Evolutionary conservation across 1,140 invertebrate species (phyloP).

Genomic region (Brachionus manjavacas): DNA sequence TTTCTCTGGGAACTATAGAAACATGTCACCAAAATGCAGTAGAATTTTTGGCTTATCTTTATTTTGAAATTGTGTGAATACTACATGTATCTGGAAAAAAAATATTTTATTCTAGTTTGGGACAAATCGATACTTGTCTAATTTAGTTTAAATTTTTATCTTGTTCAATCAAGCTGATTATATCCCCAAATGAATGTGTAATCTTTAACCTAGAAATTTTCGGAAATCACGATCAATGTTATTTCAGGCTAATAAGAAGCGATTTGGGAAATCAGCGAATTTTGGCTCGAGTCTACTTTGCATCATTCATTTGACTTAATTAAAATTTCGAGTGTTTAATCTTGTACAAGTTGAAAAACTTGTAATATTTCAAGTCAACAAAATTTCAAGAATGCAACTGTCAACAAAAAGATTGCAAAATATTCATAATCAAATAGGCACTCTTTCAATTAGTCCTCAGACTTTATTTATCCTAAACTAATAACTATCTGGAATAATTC

Average conservation of each 20-base stretch:
- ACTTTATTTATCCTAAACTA: not conserved
- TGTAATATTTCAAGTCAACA: slow-evolving; percentile 31
- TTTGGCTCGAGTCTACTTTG: not conserved
- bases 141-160: not conserved
- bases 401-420: slow-evolving; percentile 2
- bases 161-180: not conserved
- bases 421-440: not conserved
- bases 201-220: not conserved
- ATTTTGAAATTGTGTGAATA: no score
- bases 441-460: not conserved
- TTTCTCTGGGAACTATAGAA: not conserved
- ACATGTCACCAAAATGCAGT: not conserved
- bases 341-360: slow-evolving; percentile 30
- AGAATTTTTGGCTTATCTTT: not conserved
- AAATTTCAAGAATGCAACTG: slow-evolving; percentile 9
- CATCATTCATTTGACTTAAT: not conserved
- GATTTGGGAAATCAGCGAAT: not conserved
- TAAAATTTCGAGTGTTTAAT: slow-evolving; percentile 16
- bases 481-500: slow-evolving; percentile 7
- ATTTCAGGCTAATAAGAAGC: not conserved
- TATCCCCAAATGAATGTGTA: not conserved
- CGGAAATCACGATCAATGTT: not conserved
- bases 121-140: not conserved
- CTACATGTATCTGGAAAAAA: no score
- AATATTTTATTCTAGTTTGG: not conserved